Conservation (phyloP, 2,888 invertebrate species). For the Mantis religiosa region DNA sequence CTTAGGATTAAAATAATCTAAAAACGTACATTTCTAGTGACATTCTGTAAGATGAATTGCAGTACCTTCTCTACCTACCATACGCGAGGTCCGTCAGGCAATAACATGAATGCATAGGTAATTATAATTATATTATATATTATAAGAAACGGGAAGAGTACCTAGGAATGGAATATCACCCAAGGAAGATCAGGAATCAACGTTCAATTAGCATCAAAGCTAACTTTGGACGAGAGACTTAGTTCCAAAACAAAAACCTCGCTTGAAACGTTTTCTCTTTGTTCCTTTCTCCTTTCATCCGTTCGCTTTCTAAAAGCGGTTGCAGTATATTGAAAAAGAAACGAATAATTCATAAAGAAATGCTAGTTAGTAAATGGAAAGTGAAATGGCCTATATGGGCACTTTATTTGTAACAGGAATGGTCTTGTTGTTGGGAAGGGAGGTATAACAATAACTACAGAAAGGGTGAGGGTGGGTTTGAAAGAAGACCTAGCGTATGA, state of each 20-base stretch:
- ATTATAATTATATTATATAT: too few species aligned
- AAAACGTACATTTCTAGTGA: too few species aligned
- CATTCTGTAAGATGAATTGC: too few species aligned
- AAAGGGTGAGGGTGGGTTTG: neutral
- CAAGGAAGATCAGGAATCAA: too few species aligned
- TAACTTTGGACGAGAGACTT: neutral
- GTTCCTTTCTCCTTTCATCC: neutral
- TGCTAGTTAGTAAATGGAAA: neutral
- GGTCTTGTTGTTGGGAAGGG: neutral
- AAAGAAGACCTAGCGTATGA: neutral
- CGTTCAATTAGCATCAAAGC: neutral
- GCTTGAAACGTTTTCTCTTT: neutral
- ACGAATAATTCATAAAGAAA: neutral
- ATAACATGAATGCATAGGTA: too few species aligned
- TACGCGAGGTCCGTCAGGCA: too few species aligned
- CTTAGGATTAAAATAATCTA: too few species aligned
- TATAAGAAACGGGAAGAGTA: too few species aligned
- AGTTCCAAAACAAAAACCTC: neutral
- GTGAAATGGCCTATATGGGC: neutral
- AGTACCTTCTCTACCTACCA: too few species aligned
- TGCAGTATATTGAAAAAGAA: neutral
- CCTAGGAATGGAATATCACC: too few species aligned
- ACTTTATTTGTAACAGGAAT: neutral
- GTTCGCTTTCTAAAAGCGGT: neutral
- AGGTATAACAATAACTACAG: neutral